phyloP scores from a whole-genome alignment of 2,888 invertebrate species.

The Aphidius colemani region DNA sequence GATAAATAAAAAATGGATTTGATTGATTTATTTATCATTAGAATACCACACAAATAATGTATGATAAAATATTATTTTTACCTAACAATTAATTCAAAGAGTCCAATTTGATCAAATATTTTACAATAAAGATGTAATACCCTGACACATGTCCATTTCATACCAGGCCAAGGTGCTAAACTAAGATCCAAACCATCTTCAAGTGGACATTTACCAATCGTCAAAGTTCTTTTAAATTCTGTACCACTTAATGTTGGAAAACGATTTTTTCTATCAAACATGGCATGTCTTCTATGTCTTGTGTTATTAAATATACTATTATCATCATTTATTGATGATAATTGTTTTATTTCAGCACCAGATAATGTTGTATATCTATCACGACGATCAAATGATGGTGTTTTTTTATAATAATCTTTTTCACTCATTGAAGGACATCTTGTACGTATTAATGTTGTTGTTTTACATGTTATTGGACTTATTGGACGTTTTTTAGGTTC shows the following conservation, averaged over 20 bases:
- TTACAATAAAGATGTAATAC: constrained; percentile 85
- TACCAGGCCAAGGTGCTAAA: constrained; percentile 78
- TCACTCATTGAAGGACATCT: constrained; percentile 53
- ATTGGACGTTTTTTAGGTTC: constrained; percentile 52
- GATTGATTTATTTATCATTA: constrained; percentile 17
- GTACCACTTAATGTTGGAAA: constrained; percentile 55
- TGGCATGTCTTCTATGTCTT: constrained; percentile 43
- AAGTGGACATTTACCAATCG: constrained; percentile 59
- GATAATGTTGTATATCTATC: constrained; percentile 55
- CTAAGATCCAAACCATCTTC: constrained; percentile 62
- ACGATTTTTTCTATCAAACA: constrained; percentile 52
- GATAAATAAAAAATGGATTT: constrained; percentile 25
- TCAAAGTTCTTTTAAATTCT: constrained; percentile 49
- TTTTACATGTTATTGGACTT: constrained; percentile 43
- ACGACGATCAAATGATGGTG: constrained; percentile 49
- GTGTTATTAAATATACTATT: constrained; percentile 6
- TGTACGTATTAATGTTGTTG: constrained; percentile 35
- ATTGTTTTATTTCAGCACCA: constrained; percentile 50
- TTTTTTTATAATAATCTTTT: constrained; percentile 54
- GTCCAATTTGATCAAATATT: constrained; percentile 81
- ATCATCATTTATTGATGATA: constrained; percentile 31
- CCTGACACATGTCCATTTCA: constrained; percentile 81
- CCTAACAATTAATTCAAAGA: constrained; percentile 80
- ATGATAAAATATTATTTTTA: constrained; percentile 54
- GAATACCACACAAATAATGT: neutral